These are phyloP conservation scores for Orius insidiosus DNA, from an alignment of 1,140 invertebrate species.

Conservation along the genomic window DNA sequence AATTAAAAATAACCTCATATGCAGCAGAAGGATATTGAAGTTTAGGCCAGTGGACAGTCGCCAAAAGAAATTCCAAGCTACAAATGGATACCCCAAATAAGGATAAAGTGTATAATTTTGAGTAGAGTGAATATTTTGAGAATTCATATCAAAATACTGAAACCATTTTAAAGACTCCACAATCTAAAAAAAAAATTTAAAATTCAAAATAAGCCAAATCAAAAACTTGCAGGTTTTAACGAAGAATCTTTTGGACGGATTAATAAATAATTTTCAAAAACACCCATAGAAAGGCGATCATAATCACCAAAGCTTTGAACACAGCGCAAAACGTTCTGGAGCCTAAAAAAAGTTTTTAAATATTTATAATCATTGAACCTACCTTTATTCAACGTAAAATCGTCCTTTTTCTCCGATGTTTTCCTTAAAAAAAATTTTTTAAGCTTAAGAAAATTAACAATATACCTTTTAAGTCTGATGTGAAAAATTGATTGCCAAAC, in stretches of 20 bases:
- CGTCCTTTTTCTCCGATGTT: no score
- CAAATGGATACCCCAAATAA: constrained; percentile 59
- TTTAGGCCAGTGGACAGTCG: constrained; percentile 44
- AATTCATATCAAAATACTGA: constrained; percentile 51
- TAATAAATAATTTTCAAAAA: constrained; percentile 77
- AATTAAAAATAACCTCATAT: constrained; percentile 55
- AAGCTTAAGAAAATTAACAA: not conserved
- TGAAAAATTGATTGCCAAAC: constrained; percentile 73
- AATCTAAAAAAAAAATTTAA: no score
- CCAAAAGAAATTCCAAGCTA: constrained; percentile 63
- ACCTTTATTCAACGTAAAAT: no score
- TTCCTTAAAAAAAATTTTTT: no score
- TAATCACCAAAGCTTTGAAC: constrained; percentile 66
- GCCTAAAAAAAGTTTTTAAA: no score
- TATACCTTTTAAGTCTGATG: constrained; percentile 27
- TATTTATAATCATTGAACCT: no score
- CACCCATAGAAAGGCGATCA: constrained; percentile 47
- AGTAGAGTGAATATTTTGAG: constrained; percentile 38
- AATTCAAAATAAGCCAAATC: no score
- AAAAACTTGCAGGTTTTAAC: no score
- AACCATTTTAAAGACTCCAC: constrained; percentile 59
- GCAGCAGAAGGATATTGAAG: constrained; percentile 57
- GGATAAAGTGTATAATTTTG: constrained; percentile 69
- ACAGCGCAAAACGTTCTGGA: constrained; percentile 42
- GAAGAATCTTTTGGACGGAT: constrained; percentile 51